Conservation (phyloP, 1,140 invertebrate genomes). For the Drosophila ambigua region DNA sequence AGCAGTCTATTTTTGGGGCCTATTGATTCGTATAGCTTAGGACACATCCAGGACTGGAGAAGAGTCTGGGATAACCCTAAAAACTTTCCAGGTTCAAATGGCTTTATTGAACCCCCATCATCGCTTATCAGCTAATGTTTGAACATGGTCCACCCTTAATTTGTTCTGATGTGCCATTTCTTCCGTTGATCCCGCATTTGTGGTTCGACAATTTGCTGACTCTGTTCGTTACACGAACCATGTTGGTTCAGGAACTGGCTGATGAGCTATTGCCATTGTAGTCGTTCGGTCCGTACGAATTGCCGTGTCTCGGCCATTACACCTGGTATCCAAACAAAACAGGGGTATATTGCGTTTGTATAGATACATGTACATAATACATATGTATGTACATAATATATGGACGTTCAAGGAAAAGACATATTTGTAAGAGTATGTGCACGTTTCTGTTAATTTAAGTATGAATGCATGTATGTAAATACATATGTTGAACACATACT, state of each 20-base stretch:
- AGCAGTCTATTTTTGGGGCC: constrained; percentile 38
- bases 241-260: constrained; percentile 63
- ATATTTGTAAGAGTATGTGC: too few species aligned
- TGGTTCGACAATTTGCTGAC: constrained; percentile 64
- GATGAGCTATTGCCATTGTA: constrained; percentile 45
- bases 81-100: neutral
- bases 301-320: constrained; percentile 35
- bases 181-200: constrained; percentile 66
- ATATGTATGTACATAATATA: too few species aligned
- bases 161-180: constrained; percentile 42
- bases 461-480: too few species aligned
- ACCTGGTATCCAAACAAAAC: constrained; percentile 9
- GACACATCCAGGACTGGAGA: too few species aligned
- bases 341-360: constrained; percentile 1
- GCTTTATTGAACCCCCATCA: neutral
- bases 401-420: too few species aligned
- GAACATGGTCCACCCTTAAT: constrained; percentile 64
- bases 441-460: too few species aligned
- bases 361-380: neutral
- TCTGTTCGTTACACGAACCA: constrained; percentile 71
- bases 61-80: too few species aligned
- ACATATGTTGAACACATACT: too few species aligned
- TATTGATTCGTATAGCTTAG: neutral
- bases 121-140: constrained; percentile 10
- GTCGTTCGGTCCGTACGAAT: constrained; percentile 7